These are phyloP conservation scores for Urocolius indicus DNA, from an alignment of 2,113 vertebrate species.

Conservation along the genomic window DNA sequence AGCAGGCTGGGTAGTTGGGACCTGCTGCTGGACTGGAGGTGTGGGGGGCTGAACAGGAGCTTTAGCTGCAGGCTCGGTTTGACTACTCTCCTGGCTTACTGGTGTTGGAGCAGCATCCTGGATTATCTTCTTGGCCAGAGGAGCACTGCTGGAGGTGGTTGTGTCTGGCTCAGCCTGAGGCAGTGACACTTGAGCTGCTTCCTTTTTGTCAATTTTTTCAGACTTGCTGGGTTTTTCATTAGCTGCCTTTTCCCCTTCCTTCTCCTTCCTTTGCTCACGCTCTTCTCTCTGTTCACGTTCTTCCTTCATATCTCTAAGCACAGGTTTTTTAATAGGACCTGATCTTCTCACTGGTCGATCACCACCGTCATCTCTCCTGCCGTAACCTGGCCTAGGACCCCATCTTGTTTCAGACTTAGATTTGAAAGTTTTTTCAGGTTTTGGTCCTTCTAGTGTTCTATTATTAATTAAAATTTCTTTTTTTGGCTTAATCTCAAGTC, in stretches of 20 bases:
- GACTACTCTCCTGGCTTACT: constrained; percentile 45
- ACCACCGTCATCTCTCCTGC: constrained; percentile 87
- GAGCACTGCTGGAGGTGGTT: background rate
- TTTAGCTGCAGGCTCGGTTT: constrained; percentile 56
- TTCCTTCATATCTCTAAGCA: constrained; percentile 97
- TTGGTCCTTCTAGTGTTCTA: constrained; percentile 81
- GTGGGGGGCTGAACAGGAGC: constrained; percentile 10
- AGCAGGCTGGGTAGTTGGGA: background rate
- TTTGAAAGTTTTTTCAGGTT: constrained; percentile 90
- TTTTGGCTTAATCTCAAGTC: constrained; percentile 85
- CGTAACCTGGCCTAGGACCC: constrained; percentile 87
- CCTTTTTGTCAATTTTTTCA: constrained; percentile 84
- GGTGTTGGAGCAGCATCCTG: constrained; percentile 49
- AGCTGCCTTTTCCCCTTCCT: constrained; percentile 84
- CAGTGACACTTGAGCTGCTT: constrained; percentile 64
- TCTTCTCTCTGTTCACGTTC: constrained; percentile 94
- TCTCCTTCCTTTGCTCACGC: constrained; percentile 91
- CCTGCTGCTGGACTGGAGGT: constrained; percentile 8
- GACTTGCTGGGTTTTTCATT: constrained; percentile 80
- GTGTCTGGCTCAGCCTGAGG: constrained; percentile 78
- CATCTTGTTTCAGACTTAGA: constrained; percentile 93
- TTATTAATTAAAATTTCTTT: constrained; percentile 83
- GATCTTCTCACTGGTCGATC: constrained; percentile 93
- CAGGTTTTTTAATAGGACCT: constrained; percentile 96
- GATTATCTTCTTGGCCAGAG: constrained; percentile 58